These are phyloP conservation scores for Manis pentadactyla DNA, from an alignment of 2,797 vertebrate species.

Conservation along the genomic window DNA sequence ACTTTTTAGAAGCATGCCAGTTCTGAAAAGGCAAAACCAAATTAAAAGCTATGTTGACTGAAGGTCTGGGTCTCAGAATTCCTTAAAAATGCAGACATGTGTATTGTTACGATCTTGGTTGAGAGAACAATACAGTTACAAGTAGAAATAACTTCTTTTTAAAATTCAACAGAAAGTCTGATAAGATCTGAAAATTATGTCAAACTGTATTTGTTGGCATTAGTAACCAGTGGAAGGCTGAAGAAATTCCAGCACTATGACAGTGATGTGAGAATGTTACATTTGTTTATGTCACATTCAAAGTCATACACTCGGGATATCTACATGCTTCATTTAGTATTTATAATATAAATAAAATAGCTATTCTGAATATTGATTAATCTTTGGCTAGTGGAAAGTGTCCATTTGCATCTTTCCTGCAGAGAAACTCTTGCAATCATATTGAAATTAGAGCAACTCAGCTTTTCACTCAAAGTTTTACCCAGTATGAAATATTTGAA, in stretches of 20 bases:
- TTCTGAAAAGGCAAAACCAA: conserved; percentile 44
- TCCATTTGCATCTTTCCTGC: neutral
- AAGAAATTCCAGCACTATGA: neutral
- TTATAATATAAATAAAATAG: conserved; percentile 13
- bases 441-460: neutral
- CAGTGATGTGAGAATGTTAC: neutral
- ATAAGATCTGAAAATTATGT: conserved; percentile 43
- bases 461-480: neutral
- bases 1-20: conserved; percentile 39
- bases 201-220: neutral
- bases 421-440: neutral
- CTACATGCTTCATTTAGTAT: neutral
- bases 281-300: neutral
- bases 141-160: conserved; percentile 36
- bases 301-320: neutral
- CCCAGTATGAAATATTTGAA: neutral
- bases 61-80: conserved; percentile 49
- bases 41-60: neutral
- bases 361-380: neutral
- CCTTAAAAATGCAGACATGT: neutral
- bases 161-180: neutral
- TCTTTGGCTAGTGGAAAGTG: neutral
- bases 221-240: neutral
- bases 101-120: neutral
- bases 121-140: neutral